Conservation (phyloP, 2,113 vertebrate genomes). For the Argyrosomus japonicus region DNA sequence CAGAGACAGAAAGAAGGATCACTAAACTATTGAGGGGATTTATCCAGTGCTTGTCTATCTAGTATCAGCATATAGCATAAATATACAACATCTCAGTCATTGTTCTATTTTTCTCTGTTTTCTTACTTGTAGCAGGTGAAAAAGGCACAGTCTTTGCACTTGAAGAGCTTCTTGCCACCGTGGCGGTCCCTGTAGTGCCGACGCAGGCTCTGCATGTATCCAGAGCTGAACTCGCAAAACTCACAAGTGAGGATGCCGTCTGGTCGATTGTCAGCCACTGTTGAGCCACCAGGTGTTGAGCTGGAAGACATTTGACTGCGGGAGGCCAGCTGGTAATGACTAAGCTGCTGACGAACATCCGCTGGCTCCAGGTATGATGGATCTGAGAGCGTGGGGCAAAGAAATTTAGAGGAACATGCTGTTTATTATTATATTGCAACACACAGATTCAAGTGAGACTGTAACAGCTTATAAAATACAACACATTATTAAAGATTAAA, state of each 20-base stretch:
- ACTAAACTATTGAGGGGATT: background rate
- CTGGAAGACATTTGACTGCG: conserved; percentile 88
- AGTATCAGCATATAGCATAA: background rate
- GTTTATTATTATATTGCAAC: background rate
- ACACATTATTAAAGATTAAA: too few species aligned
- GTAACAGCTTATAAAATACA: background rate
- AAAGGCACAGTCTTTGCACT: conserved; percentile 98
- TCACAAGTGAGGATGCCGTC: conserved; percentile 94
- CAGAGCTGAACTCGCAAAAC: conserved; percentile 99
- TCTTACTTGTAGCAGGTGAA: conserved; percentile 99
- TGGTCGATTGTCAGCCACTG: conserved; percentile 79
- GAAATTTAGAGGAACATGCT: background rate
- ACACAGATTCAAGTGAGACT: background rate
- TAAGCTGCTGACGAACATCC: conserved; percentile 95
- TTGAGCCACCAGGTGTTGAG: conserved; percentile 72
- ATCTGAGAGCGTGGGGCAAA: conserved; percentile 72
- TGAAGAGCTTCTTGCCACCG: conserved; percentile 98
- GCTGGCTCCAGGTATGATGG: conserved; percentile 92
- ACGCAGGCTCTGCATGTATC: conserved; percentile 98
- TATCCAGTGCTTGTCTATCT: background rate
- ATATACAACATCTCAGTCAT: background rate
- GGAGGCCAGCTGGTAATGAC: conserved; percentile 94
- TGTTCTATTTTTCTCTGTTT: background rate
- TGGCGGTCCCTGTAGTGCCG: conserved; percentile 98
- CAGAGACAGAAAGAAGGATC: conserved; percentile 4